A percentile compares a stretch with the other conserved stretches of the same genome.
Evolutionary conservation across 2,113 vertebrate genomes (phyloP).

Genomic region (Drymodes brunneopygia): DNA sequence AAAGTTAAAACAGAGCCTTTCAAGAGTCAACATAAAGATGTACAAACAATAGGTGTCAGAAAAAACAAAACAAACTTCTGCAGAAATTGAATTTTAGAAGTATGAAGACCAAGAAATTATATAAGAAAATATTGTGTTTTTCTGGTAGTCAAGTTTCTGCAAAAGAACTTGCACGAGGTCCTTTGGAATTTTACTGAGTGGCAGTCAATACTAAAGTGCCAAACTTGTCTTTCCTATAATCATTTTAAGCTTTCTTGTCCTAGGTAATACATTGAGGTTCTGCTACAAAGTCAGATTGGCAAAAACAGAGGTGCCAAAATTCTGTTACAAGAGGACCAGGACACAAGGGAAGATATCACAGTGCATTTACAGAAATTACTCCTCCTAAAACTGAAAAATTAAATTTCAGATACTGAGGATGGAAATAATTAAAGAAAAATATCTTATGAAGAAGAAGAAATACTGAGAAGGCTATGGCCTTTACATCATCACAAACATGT

Average conservation of each 20-base stretch:
- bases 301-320: not conserved
- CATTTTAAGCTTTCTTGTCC: not conserved
- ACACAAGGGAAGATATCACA: not conserved
- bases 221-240: not conserved
- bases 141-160: not conserved
- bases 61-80: not conserved
- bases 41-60: not conserved
- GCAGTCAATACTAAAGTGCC: not conserved
- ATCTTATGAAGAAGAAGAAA: not conserved
- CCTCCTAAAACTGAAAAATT: not conserved
- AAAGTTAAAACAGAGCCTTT: not conserved
- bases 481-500: slow-evolving; percentile 45
- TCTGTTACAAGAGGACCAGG: not conserved
- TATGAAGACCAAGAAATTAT: not conserved
- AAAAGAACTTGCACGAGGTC: not conserved
- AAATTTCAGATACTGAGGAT: not conserved
- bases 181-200: not conserved
- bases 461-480: slow-evolving; percentile 5
- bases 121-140: not conserved
- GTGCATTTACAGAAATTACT: not conserved
- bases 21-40: not conserved
- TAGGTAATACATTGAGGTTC: not conserved
- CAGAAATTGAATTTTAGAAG: not conserved
- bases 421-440: slow-evolving; percentile 13
- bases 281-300: not conserved